These are phyloP conservation scores for Lottia gigantea DNA, from an alignment of 2,888 invertebrate genomes.

Conservation along the genomic window DNA sequence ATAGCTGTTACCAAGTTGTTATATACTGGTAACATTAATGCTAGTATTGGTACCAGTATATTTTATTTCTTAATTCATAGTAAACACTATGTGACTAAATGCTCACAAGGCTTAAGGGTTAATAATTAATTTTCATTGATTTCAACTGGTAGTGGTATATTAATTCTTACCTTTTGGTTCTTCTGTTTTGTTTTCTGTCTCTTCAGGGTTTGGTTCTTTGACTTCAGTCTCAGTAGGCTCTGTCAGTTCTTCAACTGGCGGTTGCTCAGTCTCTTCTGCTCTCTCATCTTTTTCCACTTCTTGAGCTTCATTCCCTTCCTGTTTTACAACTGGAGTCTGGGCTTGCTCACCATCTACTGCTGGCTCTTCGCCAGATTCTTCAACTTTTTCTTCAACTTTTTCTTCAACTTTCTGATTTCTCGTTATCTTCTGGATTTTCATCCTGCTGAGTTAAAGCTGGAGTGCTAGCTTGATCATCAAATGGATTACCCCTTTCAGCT, in stretches of 20 bases:
- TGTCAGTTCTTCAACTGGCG: constrained; percentile 13
- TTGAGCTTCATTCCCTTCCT: constrained; percentile 13
- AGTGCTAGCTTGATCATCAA: constrained; percentile 20
- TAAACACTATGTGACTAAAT: no score
- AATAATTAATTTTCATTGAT: no score
- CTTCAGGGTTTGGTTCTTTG: constrained; percentile 17
- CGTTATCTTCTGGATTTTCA: constrained; percentile 28
- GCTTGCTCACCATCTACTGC: constrained; percentile 23
- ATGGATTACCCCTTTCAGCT: constrained; percentile 1
- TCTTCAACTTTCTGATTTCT: constrained; percentile 23
- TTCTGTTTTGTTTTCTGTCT: constrained; percentile 15
- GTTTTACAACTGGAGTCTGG: constrained; percentile 27
- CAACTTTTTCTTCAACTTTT: constrained; percentile 17
- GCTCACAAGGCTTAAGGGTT: no score
- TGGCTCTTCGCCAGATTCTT: background rate
- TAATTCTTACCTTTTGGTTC: background rate
- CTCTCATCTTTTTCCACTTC: constrained; percentile 23
- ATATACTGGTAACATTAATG: no score
- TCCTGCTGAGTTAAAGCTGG: constrained; percentile 24
- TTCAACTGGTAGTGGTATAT: no score
- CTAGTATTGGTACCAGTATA: no score
- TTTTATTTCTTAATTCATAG: no score
- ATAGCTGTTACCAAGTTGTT: no score
- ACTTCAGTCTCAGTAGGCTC: constrained; percentile 15
- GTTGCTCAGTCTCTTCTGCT: constrained; percentile 19